phyloP scores from a whole-genome alignment of 2,888 invertebrate species.

The Molanna angustata region DNA sequence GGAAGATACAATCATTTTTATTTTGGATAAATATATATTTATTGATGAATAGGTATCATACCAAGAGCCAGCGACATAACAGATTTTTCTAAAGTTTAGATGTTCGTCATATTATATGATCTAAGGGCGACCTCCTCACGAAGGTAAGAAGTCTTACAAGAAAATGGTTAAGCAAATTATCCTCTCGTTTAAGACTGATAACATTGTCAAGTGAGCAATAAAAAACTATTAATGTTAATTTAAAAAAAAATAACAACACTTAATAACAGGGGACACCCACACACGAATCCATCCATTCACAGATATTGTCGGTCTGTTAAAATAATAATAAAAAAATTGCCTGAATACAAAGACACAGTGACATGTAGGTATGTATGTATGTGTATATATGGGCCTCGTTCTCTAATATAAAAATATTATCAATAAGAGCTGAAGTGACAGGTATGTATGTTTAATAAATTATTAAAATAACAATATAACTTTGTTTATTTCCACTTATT shows the following conservation, averaged over 20 bases:
- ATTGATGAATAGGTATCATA: too few relatives aligned
- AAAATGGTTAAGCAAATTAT: not conserved
- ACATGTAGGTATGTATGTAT: too few relatives aligned
- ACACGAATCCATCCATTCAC: not conserved
- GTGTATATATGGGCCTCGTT: too few relatives aligned
- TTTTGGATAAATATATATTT: too few relatives aligned
- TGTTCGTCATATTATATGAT: too few relatives aligned
- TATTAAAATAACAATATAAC: too few relatives aligned
- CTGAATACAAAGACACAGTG: too few relatives aligned
- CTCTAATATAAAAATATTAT: too few relatives aligned
- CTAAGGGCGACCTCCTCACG: not conserved
- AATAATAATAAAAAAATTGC: not conserved
- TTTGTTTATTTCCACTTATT: too few relatives aligned
- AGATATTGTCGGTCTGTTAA: not conserved
- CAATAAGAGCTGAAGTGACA: too few relatives aligned
- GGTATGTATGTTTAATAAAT: too few relatives aligned
- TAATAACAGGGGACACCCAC: conserved; percentile 16
- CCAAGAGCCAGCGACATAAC: not conserved
- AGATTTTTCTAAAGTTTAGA: not conserved
- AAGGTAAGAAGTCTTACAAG: not conserved
- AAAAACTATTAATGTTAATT: conserved; percentile 11
- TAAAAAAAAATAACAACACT: conserved; percentile 15
- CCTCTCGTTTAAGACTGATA: conserved; percentile 10
- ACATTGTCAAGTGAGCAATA: conserved; percentile 6
- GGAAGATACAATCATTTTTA: too few relatives aligned